These are phyloP conservation scores for Scortum barcoo DNA, from an alignment of 2,113 vertebrate species.

Conservation along the genomic window DNA sequence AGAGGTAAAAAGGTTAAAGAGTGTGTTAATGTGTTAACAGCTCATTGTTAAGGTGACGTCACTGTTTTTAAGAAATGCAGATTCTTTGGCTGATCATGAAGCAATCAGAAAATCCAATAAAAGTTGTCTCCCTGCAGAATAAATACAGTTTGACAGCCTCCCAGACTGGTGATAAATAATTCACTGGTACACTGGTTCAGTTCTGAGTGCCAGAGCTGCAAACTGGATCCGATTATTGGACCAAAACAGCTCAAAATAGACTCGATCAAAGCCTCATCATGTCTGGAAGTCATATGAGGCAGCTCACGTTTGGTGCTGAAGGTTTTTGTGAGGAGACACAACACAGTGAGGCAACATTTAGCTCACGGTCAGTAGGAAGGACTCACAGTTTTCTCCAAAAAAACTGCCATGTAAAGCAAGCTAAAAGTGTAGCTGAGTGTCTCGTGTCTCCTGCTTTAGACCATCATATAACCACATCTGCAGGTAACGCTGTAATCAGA, in stretches of 20 bases:
- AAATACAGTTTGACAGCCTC: background rate
- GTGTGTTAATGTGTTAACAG: too few relatives aligned
- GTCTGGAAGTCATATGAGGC: background rate
- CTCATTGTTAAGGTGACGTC: background rate
- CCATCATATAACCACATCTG: conserved; percentile 5
- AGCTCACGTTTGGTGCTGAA: background rate
- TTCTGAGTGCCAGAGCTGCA: background rate
- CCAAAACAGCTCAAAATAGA: background rate
- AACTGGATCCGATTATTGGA: background rate
- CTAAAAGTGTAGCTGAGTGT: background rate
- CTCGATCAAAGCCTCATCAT: background rate
- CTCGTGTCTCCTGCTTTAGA: background rate
- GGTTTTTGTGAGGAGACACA: background rate
- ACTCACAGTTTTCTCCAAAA: background rate
- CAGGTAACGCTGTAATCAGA: conserved; percentile 46
- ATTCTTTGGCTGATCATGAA: background rate
- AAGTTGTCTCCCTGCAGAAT: background rate
- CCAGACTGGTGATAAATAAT: background rate
- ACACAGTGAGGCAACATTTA: background rate
- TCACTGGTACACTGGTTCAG: background rate
- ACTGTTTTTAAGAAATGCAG: too few relatives aligned
- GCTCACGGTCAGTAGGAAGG: background rate
- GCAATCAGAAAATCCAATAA: background rate
- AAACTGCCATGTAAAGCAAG: background rate
- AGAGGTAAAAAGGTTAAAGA: too few relatives aligned